These are phyloP conservation scores for Cheirogaleus medius DNA, from an alignment of 2,113 vertebrate species.

Conservation along the genomic window DNA sequence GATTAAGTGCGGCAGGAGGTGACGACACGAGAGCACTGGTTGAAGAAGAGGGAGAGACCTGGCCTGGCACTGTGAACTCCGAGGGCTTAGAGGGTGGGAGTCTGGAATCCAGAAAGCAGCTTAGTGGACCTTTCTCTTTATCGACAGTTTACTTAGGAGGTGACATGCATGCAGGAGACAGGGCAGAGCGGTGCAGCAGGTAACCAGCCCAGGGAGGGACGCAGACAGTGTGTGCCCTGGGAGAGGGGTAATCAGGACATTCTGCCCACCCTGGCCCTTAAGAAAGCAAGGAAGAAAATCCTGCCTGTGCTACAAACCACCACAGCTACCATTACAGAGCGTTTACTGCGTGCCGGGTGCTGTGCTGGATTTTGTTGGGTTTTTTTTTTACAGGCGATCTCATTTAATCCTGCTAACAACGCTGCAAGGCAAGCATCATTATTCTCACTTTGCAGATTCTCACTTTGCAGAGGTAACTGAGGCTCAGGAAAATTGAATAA, in stretches of 20 bases:
- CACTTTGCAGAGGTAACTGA: background rate
- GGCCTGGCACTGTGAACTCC: no score
- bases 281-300: background rate
- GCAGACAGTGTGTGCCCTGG: rapidly evolving
- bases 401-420: background rate
- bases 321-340: no score
- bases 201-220: background rate
- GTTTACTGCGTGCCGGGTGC: background rate
- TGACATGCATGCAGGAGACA: background rate
- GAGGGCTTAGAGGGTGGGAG: background rate
- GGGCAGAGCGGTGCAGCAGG: no score
- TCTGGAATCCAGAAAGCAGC: background rate
- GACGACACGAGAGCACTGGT: rapidly evolving
- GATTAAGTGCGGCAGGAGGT: background rate
- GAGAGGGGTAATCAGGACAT: background rate
- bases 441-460: background rate
- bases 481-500: background rate
- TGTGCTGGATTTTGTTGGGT: no score
- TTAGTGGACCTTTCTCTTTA: background rate
- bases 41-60: background rate
- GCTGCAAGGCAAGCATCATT: background rate
- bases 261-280: background rate
- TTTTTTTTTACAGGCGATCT: background rate
- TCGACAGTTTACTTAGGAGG: background rate
- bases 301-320: background rate